Base-by-base conservation (phyloP, 1,140 invertebrate genomes). In the Pseudomyrmex dendroicus region DNA sequence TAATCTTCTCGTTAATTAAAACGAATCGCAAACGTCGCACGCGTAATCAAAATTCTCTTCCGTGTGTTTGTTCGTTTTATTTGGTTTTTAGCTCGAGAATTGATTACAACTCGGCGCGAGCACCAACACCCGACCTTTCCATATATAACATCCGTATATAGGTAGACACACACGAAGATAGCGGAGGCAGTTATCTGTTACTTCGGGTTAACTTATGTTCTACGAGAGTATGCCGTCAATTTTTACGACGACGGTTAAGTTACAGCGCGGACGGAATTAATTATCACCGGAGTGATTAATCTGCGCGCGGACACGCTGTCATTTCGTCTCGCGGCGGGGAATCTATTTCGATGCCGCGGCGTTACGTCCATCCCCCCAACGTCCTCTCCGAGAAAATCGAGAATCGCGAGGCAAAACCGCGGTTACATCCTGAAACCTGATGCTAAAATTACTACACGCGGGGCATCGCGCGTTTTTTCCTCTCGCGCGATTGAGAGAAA, bases 201-300 rank as follows among this genome's bases (percentile, higher is more conserved):
- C 22, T 68, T 46, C 56, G 17, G 59, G 63, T 74, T 84, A 66
- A 84, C 70, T 70, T 57, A 56, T 76, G 72, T 74, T 68, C 48
- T 73, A 61, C 48, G 57, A 15, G 57, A 12, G 44, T 22, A 25
- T 25, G 17, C 22, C 12, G 50, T 35, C 35, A 35, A 57, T 73
- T 73, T 87, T 85, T 85, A 13, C 25, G 13, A 0, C 7, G 1
- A 12, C 46, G 73, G 50, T 15, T 73, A 12, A 22, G 46, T 22
- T 74, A 64, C 76, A 8, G 17, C 46, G 63, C 52, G 54, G 52
- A 78, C 66, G 64, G 68, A 89, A 89, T 89, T 89, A 89, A 89
- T 89, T 84, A 89, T 77, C 64, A n/a, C 2, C 44, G 8, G 8
- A n/a, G 62, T 86, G 84, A 89, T 89, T 89, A 89, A 89, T 89